Evolutionary conservation across 2,113 vertebrate species (phyloP).

Genomic region (Podarcis cretensis): DNA sequence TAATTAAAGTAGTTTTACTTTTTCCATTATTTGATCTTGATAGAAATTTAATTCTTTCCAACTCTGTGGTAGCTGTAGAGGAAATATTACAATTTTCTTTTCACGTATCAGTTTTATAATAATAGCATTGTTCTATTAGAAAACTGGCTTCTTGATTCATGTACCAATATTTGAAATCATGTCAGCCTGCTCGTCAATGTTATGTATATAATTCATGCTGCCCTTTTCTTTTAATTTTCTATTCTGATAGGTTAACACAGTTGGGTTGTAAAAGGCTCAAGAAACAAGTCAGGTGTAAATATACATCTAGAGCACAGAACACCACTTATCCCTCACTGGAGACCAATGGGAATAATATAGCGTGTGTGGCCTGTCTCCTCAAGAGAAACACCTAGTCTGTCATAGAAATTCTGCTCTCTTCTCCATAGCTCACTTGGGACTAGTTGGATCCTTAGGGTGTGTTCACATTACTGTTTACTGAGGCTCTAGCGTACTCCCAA

Average conservation of each 20-base stretch:
- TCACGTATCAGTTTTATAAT: conserved; percentile 5
- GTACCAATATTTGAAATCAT: not conserved
- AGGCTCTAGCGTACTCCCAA: no score
- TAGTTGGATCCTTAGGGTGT: no score
- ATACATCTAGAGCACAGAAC: no score
- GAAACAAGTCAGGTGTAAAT: not conserved
- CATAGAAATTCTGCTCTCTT: no score
- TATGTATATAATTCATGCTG: not conserved
- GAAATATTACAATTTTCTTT: not conserved
- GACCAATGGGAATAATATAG: no score
- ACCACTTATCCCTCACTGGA: no score
- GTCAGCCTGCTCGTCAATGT: not conserved
- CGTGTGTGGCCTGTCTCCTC: no score
- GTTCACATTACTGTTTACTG: no score
- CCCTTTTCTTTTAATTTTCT: not conserved
- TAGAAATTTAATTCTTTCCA: conserved; percentile 16
- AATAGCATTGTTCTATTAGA: not conserved
- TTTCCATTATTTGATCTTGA: not conserved
- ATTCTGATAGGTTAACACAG: not conserved
- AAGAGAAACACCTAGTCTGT: no score
- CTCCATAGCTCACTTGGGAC: no score
- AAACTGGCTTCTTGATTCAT: conserved; percentile 12
- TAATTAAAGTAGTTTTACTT: not conserved
- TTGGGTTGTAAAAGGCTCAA: not conserved
- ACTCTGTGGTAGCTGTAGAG: not conserved